phyloP scores from a whole-genome alignment of 2,888 invertebrate genomes.

The Chydorus sphaericus region DNA sequence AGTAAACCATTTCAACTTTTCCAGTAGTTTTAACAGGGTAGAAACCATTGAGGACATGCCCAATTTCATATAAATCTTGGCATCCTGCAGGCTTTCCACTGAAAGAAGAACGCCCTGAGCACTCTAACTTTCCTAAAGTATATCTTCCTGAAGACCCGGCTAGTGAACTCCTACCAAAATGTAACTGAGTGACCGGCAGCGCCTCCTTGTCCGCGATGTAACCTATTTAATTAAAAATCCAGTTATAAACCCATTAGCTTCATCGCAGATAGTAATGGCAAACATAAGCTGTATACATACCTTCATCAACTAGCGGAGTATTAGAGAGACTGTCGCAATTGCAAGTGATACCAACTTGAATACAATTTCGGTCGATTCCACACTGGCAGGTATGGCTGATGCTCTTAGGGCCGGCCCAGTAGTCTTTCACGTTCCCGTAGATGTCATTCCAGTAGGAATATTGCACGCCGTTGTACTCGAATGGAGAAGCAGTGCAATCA shows the following conservation, averaged over 20 bases:
- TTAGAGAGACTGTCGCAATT: background rate
- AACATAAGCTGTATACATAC: background rate
- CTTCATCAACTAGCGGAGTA: background rate
- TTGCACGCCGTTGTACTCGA: background rate
- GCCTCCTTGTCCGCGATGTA: background rate
- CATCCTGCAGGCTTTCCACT: background rate
- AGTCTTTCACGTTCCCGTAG: background rate
- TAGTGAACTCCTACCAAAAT: background rate
- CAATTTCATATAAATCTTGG: background rate
- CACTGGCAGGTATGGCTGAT: conserved; percentile 3
- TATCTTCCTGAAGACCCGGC: background rate
- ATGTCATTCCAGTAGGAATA: conserved; percentile 1
- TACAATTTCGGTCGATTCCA: background rate
- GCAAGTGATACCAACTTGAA: background rate
- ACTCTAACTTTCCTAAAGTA: background rate
- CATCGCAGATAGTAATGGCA: background rate
- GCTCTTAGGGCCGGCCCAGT: background rate
- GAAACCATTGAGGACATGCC: background rate
- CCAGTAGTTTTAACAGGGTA: background rate
- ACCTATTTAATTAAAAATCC: background rate
- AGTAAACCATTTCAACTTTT: background rate
- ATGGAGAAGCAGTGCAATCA: background rate
- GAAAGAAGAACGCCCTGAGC: background rate
- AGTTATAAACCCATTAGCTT: background rate
- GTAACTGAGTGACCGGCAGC: background rate